Base-by-base conservation (phyloP, 2,113 vertebrate genomes). In the Macroglossus sobrinus region DNA sequence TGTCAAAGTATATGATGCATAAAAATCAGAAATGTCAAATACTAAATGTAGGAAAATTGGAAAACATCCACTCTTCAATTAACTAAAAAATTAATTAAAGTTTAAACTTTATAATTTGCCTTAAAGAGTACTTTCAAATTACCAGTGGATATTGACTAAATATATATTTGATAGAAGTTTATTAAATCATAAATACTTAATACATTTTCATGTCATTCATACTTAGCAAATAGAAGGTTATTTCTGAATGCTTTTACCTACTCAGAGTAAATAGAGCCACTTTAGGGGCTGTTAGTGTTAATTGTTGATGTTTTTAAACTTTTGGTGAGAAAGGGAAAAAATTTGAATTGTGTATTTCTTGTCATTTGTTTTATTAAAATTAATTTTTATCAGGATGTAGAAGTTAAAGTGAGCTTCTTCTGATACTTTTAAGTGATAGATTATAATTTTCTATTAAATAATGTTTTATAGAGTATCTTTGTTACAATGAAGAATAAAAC, bases 161-260 rank as follows among this genome's bases (percentile, higher is more conserved):
- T 96, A 86, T 94, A 64, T 96, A 97, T 96, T 97, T 96, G 64
- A 16, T 47, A 86, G n/a, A 75, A 79, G 18, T 93, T 89, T 89
- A 93, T 95, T 93, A 97, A 95, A 91, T 95, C 7, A 1, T 45
- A 94, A 91, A 97, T 71, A 94, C 15, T 79, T 12, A 75, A 74
- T 30, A 53, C 38, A 97, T 95, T 97, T 97, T 89, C 81, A 89
- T 82, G 91, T 97, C 76, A 97, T 97, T 98, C 89, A 47, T 88
- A n/a, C 28, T 50, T 80, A 92, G 45, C 35, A 97, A 96, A 38
- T 50, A 33, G 82, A 97, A 97, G 59, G 87, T 94, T 85, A 43
- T 35, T 66, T 87, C 18, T 85, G 71, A 93, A 75, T 96, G 71
- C 43, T 88, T 94, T 93, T 91, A 96, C 40, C 61, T 69, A 33